Percentiles rank a stretch among this genome's conserved stretches.
These are phyloP conservation scores for Perca flavescens DNA, from an alignment of 2,113 vertebrate genomes.

Conservation along the genomic window DNA sequence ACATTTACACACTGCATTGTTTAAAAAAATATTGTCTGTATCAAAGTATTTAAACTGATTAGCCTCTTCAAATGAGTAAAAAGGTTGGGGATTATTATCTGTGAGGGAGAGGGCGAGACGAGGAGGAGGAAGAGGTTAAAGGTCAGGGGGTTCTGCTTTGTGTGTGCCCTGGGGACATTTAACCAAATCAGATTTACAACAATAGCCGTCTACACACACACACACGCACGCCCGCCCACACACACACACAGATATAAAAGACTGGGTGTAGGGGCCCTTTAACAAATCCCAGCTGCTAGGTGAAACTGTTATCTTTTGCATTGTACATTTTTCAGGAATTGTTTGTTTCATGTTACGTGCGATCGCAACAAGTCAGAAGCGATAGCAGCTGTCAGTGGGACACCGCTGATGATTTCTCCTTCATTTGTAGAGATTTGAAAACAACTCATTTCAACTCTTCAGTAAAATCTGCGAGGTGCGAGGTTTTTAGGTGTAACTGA, in stretches of 20 bases:
- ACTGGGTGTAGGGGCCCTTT: conserved; percentile 11
- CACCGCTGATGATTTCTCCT: no score
- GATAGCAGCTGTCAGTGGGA: neutral
- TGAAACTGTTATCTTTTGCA: neutral
- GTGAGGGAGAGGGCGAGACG: conserved; percentile 26
- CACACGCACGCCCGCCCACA: conserved; percentile 41
- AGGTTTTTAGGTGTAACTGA: neutral
- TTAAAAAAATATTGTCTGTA: conserved; percentile 18
- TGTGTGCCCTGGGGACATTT: conserved; percentile 87
- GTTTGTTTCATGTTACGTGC: neutral
- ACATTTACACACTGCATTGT: neutral
- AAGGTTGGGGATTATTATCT: conserved; percentile 45
- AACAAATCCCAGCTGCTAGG: conserved; percentile 4
- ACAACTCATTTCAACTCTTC: neutral
- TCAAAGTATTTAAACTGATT: conserved; percentile 64
- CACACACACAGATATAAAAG: conserved; percentile 33
- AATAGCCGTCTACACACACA: conserved; percentile 86
- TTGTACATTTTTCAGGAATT: neutral
- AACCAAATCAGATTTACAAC: conserved; percentile 95
- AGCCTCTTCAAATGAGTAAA: conserved; percentile 57
- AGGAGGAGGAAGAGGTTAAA: conserved; percentile 56
- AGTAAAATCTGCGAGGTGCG: neutral
- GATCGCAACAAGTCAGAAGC: neutral
- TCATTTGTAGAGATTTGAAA: neutral
- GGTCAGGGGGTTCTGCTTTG: conserved; percentile 90